phyloP scores from a whole-genome alignment of 2,797 vertebrate genomes.

The Lates japonicus region DNA sequence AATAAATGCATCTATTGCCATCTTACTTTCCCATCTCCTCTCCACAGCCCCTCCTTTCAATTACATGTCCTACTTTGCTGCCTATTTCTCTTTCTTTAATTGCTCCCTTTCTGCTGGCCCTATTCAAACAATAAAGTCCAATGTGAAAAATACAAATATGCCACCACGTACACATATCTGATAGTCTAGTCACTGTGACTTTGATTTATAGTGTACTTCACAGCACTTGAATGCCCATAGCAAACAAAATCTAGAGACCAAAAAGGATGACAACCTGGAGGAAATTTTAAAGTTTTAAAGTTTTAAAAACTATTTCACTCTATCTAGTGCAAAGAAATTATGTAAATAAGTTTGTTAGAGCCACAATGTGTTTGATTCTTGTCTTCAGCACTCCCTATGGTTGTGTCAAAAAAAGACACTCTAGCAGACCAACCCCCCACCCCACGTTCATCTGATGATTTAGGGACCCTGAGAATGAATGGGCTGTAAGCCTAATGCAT shows the following conservation, averaged over 20 bases:
- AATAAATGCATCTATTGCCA: too few relatives aligned
- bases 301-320: not conserved
- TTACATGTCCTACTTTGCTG: not conserved
- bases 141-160: not conserved
- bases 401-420: not conserved
- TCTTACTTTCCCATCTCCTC: not conserved
- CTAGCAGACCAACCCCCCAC: not conserved
- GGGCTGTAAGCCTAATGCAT: not conserved
- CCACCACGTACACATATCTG: not conserved
- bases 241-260: not conserved
- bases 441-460: too few relatives aligned
- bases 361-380: not conserved
- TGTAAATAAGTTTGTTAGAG: not conserved
- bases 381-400: not conserved
- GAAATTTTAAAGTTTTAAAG: not conserved
- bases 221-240: too few relatives aligned
- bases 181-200: not conserved
- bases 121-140: not conserved
- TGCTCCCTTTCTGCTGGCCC: not conserved
- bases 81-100: not conserved
- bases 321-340: not conserved
- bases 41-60: not conserved
- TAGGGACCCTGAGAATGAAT: not conserved
- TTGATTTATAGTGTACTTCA: too few relatives aligned
- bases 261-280: not conserved